Evolutionary conservation across 2,797 vertebrate genomes (phyloP).

Genomic region (Chelon labrosus): DNA sequence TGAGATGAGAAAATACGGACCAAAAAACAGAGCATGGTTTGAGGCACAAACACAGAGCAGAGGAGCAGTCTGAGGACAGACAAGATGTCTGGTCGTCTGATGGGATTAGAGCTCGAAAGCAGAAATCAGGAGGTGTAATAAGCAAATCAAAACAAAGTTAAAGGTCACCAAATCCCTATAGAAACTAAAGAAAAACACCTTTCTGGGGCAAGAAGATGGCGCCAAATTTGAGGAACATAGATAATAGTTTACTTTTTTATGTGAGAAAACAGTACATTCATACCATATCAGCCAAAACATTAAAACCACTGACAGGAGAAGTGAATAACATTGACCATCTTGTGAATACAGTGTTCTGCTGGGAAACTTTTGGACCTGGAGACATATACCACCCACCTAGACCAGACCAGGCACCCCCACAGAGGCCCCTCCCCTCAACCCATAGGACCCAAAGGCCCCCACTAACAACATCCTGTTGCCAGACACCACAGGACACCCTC

Average conservation of each 20-base stretch:
- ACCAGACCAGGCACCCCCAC: no score
- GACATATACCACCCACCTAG: no score
- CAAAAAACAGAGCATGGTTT: neutral
- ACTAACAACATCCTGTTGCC: no score
- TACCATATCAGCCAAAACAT: neutral
- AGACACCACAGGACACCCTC: no score
- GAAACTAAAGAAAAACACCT: conserved; percentile 7
- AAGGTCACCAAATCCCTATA: neutral
- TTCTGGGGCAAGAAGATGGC: conserved; percentile 1
- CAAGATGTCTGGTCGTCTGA: conserved; percentile 36
- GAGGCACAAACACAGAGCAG: conserved; percentile 10
- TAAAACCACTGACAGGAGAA: no score
- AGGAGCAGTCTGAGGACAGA: neutral
- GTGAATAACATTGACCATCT: no score
- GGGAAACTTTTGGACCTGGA: no score
- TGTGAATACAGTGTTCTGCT: no score
- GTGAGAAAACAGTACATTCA: conserved; percentile 56
- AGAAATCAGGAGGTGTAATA: neutral
- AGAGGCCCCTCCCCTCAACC: no score
- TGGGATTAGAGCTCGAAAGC: conserved; percentile 22
- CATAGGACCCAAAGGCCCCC: no score
- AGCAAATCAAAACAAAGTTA: neutral
- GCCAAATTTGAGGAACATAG: conserved; percentile 40
- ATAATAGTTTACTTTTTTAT: conserved; percentile 65
- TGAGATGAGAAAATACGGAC: neutral